Percentiles rank a stretch among this genome's conserved stretches.
phyloP scores from a whole-genome alignment of 2,888 invertebrate species.

The Watsonalla binaria region DNA sequence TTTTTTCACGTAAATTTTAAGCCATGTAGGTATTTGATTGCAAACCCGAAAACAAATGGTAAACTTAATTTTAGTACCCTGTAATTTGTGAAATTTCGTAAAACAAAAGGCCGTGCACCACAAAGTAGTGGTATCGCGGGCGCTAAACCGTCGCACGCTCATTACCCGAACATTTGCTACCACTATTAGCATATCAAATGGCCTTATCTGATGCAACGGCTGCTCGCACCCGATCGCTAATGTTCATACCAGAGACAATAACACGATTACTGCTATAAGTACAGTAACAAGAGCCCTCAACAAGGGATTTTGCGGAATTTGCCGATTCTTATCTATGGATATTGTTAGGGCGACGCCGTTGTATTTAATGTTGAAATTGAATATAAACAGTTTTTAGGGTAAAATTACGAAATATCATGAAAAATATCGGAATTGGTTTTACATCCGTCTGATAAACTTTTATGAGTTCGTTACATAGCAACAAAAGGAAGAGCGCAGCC shows the following conservation, averaged over 20 bases:
- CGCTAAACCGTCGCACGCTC: slow-evolving; percentile 59
- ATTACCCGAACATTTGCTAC: slow-evolving; percentile 68
- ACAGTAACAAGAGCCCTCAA: slow-evolving; percentile 49
- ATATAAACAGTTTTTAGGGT: background rate
- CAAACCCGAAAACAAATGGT: background rate
- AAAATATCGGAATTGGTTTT: slow-evolving; percentile 46
- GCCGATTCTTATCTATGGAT: slow-evolving; percentile 27
- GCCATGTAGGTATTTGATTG: no score
- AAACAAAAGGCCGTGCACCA: background rate
- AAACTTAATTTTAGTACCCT: background rate
- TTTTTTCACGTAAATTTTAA: no score
- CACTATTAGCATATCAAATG: slow-evolving; percentile 71
- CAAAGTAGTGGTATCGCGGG: slow-evolving; percentile 34
- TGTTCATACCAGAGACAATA: slow-evolving; percentile 53
- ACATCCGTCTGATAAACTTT: slow-evolving; percentile 70
- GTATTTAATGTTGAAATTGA: background rate
- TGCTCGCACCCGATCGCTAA: slow-evolving; percentile 36
- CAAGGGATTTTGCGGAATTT: slow-evolving; percentile 24
- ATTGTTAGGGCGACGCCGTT: background rate
- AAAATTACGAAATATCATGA: slow-evolving; percentile 12
- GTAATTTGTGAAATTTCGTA: background rate
- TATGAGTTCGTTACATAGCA: slow-evolving; percentile 65
- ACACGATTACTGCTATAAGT: slow-evolving; percentile 61
- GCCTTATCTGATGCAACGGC: slow-evolving; percentile 67
- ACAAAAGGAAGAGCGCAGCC: slow-evolving; percentile 64